These are phyloP conservation scores for Andrena dorsata DNA, from an alignment of 2,888 invertebrate species.

Conservation along the genomic window DNA sequence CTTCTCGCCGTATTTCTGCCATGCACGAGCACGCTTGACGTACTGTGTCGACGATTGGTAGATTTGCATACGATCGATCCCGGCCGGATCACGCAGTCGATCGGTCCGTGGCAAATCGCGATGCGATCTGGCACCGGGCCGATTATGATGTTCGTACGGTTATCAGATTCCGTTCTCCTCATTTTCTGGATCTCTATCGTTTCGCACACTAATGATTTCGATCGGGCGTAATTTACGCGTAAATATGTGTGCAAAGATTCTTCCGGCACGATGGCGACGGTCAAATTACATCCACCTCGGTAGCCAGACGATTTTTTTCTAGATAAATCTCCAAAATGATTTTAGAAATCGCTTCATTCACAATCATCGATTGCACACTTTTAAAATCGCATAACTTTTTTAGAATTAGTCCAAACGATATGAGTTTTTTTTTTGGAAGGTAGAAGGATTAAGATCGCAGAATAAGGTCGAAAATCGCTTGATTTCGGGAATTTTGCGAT, in stretches of 20 bases:
- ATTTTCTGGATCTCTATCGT: conserved; percentile 29
- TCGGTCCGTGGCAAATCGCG: conserved; percentile 36
- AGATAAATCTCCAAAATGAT: not conserved
- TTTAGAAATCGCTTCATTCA: not conserved
- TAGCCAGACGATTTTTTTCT: not conserved
- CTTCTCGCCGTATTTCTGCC: conserved; percentile 32
- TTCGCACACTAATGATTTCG: conserved; percentile 36
- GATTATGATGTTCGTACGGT: conserved; percentile 68
- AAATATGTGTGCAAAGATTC: conserved; percentile 40
- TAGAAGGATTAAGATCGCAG: too few species aligned
- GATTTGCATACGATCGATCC: conserved; percentile 59
- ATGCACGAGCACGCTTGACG: conserved; percentile 34
- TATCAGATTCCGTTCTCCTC: conserved; percentile 71
- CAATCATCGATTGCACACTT: too few species aligned
- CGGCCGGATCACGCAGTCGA: conserved; percentile 10
- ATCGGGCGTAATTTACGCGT: conserved; percentile 29
- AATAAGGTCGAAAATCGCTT: too few species aligned
- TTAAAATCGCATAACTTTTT: too few species aligned
- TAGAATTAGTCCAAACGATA: too few species aligned
- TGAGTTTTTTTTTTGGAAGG: too few species aligned
- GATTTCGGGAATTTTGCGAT: too few species aligned
- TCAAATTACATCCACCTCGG: conserved; percentile 9
- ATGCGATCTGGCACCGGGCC: conserved; percentile 38
- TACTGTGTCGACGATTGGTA: conserved; percentile 20
- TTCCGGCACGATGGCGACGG: conserved; percentile 21